Evolutionary conservation across 2,113 vertebrate genomes (phyloP).

Genomic region (Rhinogobius similis): DNA sequence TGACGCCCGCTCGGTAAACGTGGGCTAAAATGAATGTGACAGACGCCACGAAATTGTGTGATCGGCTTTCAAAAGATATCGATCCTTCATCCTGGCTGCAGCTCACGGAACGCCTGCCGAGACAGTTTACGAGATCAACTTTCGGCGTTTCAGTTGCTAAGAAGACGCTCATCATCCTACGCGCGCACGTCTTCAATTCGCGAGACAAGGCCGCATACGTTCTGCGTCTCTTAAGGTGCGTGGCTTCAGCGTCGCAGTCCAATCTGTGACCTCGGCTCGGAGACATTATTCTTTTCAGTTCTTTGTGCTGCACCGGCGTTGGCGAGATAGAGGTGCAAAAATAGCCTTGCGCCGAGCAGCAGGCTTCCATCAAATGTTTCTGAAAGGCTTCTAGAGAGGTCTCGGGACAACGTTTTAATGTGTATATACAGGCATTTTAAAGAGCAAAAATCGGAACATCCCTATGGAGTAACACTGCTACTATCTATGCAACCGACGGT

Average conservation of each 20-base stretch:
- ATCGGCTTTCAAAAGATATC: constrained; percentile 64
- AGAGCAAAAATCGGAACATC: constrained; percentile 40
- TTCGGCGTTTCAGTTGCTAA: background rate
- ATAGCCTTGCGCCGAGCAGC: constrained; percentile 3
- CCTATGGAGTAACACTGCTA: constrained; percentile 50
- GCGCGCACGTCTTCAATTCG: constrained; percentile 12
- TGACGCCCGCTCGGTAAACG: constrained; percentile 39
- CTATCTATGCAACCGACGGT: constrained; percentile 34
- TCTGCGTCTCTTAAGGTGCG: constrained; percentile 46
- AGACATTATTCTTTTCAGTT: constrained; percentile 12
- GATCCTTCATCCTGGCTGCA: constrained; percentile 43
- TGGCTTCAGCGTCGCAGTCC: constrained; percentile 42
- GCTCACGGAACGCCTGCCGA: constrained; percentile 34
- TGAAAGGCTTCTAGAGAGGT: constrained; percentile 57
- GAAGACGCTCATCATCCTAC: constrained; percentile 23
- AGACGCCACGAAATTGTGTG: constrained; percentile 55
- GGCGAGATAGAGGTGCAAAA: constrained; percentile 11
- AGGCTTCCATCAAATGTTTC: constrained; percentile 19
- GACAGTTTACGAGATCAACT: constrained; percentile 37
- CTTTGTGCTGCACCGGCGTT: constrained; percentile 2
- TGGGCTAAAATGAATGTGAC: constrained; percentile 47
- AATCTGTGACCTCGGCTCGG: constrained; percentile 17
- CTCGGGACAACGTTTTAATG: constrained; percentile 34
- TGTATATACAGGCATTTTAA: constrained; percentile 59
- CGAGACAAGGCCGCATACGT: constrained; percentile 5